These are phyloP conservation scores for Odocoileus virginianus DNA, from an alignment of 2,113 vertebrate species.

Conservation along the genomic window DNA sequence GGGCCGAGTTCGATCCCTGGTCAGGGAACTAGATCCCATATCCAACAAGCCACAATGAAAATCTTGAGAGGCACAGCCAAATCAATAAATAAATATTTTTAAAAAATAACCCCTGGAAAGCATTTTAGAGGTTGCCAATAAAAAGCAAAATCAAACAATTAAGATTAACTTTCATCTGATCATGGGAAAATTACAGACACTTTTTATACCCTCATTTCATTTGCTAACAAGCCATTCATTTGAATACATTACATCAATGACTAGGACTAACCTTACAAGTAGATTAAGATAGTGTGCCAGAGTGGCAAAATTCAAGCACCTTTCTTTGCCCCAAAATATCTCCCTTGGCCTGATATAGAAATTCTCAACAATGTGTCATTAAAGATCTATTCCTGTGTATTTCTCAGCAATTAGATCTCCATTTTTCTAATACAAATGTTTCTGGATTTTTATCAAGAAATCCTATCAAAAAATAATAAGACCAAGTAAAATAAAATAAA, in stretches of 20 bases:
- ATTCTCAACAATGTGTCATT: background rate
- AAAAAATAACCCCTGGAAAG: background rate
- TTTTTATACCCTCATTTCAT: background rate
- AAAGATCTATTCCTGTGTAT: background rate
- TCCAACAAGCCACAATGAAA: background rate
- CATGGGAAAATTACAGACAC: background rate
- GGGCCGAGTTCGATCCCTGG: background rate
- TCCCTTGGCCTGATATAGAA: background rate
- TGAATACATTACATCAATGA: background rate
- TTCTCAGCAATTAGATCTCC: background rate
- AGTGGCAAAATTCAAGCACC: background rate
- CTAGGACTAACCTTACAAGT: background rate
- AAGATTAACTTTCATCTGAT: background rate
- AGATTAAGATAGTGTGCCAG: background rate
- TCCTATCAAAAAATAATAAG: background rate
- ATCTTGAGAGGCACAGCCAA: background rate
- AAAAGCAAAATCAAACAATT: background rate
- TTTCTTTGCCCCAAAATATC: background rate
- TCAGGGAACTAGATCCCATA: background rate
- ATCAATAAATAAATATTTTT: background rate
- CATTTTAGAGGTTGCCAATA: constrained; percentile 1
- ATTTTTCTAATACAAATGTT: background rate
- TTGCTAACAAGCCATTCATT: background rate
- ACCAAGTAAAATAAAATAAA: background rate
- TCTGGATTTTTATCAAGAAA: constrained; percentile 41